Conservation (phyloP, 2,888 invertebrate genomes). For the Lepas anatifera region DNA sequence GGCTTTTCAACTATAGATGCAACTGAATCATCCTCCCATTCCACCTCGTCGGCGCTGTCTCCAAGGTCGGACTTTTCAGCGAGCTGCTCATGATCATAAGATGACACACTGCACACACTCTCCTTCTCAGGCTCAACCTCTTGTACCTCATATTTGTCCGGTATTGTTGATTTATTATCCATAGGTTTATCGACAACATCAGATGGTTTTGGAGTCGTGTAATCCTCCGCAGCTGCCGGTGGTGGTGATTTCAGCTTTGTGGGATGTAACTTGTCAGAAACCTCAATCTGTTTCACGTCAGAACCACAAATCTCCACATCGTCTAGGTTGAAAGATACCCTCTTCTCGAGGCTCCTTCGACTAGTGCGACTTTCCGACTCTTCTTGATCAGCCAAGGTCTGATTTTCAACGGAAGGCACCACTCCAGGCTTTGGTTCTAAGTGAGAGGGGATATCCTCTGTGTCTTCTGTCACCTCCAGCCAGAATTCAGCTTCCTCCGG, state of each 20-base stretch:
- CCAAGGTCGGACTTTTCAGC: background rate
- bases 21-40: background rate
- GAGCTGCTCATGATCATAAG: background rate
- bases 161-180: too few species aligned
- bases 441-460: background rate
- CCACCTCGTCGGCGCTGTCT: background rate
- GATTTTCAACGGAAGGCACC: too few species aligned
- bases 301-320: background rate
- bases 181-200: too few species aligned
- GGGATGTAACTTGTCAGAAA: background rate
- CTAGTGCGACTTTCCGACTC: too few species aligned
- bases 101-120: background rate
- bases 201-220: too few species aligned
- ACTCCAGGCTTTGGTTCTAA: too few species aligned
- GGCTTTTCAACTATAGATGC: too few species aligned
- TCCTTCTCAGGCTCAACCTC: background rate
- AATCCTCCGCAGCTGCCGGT: background rate
- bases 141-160: background rate
- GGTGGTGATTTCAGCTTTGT: background rate
- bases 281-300: too few species aligned
- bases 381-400: too few species aligned
- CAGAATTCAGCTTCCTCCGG: too few species aligned
- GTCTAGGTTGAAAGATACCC: background rate
- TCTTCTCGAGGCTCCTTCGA: background rate
- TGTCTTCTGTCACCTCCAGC: background rate